A percentile compares a stretch with the other conserved stretches of the same genome.
Evolutionary conservation across 2,113 vertebrate genomes (phyloP).

Genomic region (Climacteris rufus): DNA sequence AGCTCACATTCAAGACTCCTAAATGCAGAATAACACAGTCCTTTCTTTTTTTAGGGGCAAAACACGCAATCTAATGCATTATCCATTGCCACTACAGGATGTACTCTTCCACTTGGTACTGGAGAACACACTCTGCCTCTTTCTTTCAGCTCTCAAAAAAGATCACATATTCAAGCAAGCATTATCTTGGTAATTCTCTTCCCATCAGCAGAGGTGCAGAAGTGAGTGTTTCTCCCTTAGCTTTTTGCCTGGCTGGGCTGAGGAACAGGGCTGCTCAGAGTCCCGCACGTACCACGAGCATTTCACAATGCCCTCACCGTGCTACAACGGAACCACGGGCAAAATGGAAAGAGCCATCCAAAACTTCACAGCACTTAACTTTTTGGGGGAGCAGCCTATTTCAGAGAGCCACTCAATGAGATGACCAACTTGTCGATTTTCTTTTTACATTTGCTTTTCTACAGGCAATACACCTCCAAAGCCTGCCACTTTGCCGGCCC

Average conservation of each 20-base stretch:
- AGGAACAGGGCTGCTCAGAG: neutral
- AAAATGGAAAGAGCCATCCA: accelerated
- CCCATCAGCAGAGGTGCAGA: neutral
- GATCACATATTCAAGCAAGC: neutral
- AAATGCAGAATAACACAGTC: neutral
- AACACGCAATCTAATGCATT: neutral
- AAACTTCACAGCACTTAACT: neutral
- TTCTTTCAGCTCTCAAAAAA: neutral
- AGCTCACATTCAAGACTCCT: neutral
- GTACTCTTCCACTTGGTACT: accelerated
- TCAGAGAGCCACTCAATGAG: neutral
- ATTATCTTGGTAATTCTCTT: neutral
- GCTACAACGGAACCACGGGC: accelerated
- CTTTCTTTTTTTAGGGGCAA: neutral
- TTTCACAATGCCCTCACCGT: accelerated
- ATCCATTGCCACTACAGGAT: neutral
- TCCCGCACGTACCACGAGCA: accelerated
- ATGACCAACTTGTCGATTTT: accelerated
- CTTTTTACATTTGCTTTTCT: accelerated
- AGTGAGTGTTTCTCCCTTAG: neutral
- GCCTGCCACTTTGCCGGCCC: accelerated
- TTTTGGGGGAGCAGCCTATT: neutral
- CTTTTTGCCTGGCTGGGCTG: too few relatives aligned
- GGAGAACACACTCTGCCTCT: accelerated
- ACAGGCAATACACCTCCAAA: accelerated